A percentile compares a stretch with the other conserved stretches of the same genome.
phyloP scores from a whole-genome alignment of 2,797 vertebrate genomes.

The Brotula barbata region DNA sequence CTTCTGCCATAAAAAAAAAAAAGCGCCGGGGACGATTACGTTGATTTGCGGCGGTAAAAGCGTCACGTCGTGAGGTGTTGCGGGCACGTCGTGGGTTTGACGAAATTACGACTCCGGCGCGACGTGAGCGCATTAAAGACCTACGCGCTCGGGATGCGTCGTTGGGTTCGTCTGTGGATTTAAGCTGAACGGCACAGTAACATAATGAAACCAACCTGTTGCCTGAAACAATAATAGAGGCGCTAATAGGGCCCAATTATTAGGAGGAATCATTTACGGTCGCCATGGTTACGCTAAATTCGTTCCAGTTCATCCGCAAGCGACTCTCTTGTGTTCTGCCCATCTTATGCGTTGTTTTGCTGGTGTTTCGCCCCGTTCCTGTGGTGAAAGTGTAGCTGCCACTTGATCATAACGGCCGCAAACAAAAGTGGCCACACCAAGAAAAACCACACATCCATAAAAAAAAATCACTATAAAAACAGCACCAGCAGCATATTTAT shows the following conservation, averaged over 20 bases:
- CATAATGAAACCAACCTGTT: conserved; percentile 8
- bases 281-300: too few species aligned
- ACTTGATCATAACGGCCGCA: conserved; percentile 48
- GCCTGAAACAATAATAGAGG: not conserved
- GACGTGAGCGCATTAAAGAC: too few species aligned
- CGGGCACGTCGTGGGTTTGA: conserved; percentile 28
- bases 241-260: not conserved
- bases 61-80: conserved; percentile 26
- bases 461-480: conserved; percentile 49
- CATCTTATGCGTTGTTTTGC: too few species aligned
- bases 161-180: conserved; percentile 7
- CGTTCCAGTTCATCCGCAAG: too few species aligned
- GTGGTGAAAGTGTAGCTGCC: conserved; percentile 12
- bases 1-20: conserved; percentile 19
- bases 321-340: too few species aligned
- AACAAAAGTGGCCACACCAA: conserved; percentile 53
- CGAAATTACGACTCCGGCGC: conserved; percentile 32
- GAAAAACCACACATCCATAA: conserved; percentile 59
- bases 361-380: conserved; percentile 25
- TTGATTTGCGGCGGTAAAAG: conserved; percentile 50
- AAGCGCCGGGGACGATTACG: conserved; percentile 43
- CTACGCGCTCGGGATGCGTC: too few species aligned
- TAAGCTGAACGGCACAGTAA: conserved; percentile 3
- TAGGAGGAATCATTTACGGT: not conserved
- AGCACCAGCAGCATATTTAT: conserved; percentile 53